Conservation (phyloP, 2,797 vertebrate genomes). For the Halcyon smyrnensis region DNA sequence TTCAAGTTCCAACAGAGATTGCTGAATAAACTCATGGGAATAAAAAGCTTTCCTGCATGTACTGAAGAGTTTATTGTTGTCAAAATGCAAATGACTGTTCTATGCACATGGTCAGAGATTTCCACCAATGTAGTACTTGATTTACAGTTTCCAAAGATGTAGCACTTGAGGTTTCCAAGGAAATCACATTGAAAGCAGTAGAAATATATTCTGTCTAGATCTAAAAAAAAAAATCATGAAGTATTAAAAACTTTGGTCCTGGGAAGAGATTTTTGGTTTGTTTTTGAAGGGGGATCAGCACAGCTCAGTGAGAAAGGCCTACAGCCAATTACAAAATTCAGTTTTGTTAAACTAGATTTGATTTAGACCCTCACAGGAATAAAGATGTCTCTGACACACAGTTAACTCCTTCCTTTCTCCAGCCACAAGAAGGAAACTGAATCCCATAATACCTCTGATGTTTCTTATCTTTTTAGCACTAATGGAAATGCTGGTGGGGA, state of each 20-base stretch:
- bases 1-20: neutral
- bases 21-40: neutral
- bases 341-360: no score
- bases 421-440: neutral
- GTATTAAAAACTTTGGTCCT: neutral
- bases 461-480: neutral
- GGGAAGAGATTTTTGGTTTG: neutral
- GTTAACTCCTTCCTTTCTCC: neutral
- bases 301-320: neutral
- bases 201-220: neutral
- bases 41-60: neutral
- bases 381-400: neutral
- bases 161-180: neutral
- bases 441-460: no score
- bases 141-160: neutral
- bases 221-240: neutral
- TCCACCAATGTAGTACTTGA: neutral
- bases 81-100: neutral
- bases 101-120: neutral
- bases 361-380: neutral
- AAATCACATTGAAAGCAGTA: neutral
- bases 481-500: neutral
- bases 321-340: neutral
- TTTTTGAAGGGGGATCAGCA: neutral
- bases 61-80: neutral